Base-by-base conservation (phyloP, 2,113 vertebrate species). In the Fukomys damarensis region DNA sequence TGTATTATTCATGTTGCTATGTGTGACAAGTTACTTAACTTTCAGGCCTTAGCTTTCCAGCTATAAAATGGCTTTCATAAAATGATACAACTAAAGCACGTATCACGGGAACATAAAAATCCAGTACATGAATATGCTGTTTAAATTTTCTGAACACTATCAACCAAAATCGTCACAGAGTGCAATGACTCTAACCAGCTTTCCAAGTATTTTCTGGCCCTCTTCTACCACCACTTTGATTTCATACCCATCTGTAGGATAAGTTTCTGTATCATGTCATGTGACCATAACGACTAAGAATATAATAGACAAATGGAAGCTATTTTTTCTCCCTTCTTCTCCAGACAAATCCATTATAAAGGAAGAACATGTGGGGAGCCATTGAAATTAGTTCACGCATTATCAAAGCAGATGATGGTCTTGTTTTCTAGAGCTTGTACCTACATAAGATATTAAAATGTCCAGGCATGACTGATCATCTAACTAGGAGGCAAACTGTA, bases 361-460 rank as follows among this genome's bases (percentile, higher is more conserved):
- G 10, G 66, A 92, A 86, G 46, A 92, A 54, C 59, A 79, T 92
- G 68, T 86, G 86, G 35, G 26, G 61, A 92, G 90, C 41, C 20
- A 83, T 46, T 49, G 26, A 86, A 89, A 92, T 96, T 68, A 84
- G 19, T 41, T 86, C 30, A 22, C n/a, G n/a, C n/a, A 14, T 87
- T 94, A 91, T 89, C 66, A 87, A 87, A 52, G 24, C 32, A 88
- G 63, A 84, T 92, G 83, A 85, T 52, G 4, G 43, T 63, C 65
- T 82, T 86, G 68, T 92, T 83, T 89, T 89, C 43, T 70, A 84
- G 68, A 46, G 30, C 32, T 32, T 59, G 82, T 79, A 86, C 87
- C 49, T 94, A 17, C 17, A 58, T 49, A 72, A 83, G 43, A 86
- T 89, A 88, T 80, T 95, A 85, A 95, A 93, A 94, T 87, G 9